Conservation (phyloP, 2,888 invertebrate species). For the Phania funesta region DNA sequence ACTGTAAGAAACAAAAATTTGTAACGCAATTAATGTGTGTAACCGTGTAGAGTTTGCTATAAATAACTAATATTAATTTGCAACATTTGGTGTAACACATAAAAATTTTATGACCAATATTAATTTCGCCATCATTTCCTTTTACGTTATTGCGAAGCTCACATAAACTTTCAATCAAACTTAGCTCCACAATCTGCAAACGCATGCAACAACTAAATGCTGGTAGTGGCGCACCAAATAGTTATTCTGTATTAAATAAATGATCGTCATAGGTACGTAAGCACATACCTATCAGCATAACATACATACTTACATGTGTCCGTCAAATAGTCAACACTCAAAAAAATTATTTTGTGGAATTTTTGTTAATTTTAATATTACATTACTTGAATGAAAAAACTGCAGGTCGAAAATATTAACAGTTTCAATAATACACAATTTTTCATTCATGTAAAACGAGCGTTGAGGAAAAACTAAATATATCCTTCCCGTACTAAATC, state of each 20-base stretch:
- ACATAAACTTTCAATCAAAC: conserved; percentile 47
- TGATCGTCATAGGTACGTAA: neutral
- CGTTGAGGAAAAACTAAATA: no score
- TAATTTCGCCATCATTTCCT: conserved; percentile 33
- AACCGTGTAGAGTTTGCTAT: conserved; percentile 69
- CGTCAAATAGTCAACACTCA: neutral
- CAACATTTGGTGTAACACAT: conserved; percentile 72
- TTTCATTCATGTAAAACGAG: no score
- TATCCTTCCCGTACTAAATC: no score
- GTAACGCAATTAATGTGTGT: conserved; percentile 52
- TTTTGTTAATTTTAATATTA: no score
- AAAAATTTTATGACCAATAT: conserved; percentile 66
- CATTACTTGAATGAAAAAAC: no score
- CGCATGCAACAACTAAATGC: neutral
- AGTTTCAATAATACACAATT: no score
- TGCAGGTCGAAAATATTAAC: no score
- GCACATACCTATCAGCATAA: no score
- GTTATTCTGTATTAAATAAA: conserved; percentile 2
- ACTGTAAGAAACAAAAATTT: conserved; percentile 72
- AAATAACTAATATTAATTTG: conserved; percentile 71
- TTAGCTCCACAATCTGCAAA: conserved; percentile 9
- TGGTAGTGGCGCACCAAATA: conserved; percentile 10
- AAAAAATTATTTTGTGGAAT: no score
- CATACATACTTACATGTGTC: neutral
- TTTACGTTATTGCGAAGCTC: conserved; percentile 19